Base-by-base conservation (phyloP, 1,140 invertebrate genomes). In the Philopotamus ludificatus region DNA sequence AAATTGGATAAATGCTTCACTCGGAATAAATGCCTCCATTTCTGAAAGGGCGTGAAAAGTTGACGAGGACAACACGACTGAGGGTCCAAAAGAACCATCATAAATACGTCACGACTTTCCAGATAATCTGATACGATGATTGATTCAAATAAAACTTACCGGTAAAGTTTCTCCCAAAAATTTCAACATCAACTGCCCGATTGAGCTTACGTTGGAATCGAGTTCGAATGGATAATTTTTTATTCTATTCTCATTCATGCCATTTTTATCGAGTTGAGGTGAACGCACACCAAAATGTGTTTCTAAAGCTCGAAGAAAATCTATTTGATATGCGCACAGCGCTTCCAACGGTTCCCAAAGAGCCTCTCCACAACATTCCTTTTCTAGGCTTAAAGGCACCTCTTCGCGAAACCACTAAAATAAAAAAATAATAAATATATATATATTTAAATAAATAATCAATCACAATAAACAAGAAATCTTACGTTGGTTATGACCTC, bases 401-500 rank as follows among this genome's bases (percentile, higher is more conserved):
- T 88, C 87, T 70, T 89, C 86, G 50, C 86, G 77, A 63, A 89
- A 86, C 85, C 87, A 89, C 88, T 90, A 74, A 49, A 80, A 79
- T 68, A 55, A 20, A 53, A 16, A 10, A 9, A 60, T 25, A 73
- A 60, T 72, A 63, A 28, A 57, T 0, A 23, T 54, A 64, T 78
- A 26, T 3, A 51, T 2, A 26, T 57, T 67, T 28, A 34, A 7
- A 60, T 54, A 42, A 53, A 26, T 10, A 47, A 21, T 28, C 8
- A 62, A 3, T 2, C 12, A 44, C 10, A 25, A 25, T 51, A 22
- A 23, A 42, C 8, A 34, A 50, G 20, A 47, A 60, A 47, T 72
- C 86, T 82, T 80, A 93, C 91, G 71, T 88, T 82, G 75, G 92
- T 94, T 60, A 98, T 85, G 39, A 97, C 89, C 77, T 97, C 93